phyloP scores from a whole-genome alignment of 2,888 invertebrate species.

The Zootermopsis nevadensis region DNA sequence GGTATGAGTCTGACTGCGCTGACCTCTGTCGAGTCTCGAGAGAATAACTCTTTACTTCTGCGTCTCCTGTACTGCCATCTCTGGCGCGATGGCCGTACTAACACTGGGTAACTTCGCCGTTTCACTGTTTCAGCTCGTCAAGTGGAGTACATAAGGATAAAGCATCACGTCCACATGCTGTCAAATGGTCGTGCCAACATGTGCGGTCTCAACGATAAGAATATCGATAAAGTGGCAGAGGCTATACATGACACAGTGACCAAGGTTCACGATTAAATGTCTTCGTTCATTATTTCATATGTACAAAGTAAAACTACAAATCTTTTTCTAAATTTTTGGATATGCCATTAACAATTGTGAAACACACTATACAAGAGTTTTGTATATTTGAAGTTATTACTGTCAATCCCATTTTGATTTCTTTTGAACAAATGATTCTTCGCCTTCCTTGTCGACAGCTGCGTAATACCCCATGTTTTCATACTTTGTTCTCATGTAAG shows the following conservation, averaged over 20 bases:
- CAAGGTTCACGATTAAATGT: background rate
- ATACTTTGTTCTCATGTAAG: conserved; percentile 86
- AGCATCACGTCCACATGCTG: conserved; percentile 92
- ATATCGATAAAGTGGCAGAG: conserved; percentile 91
- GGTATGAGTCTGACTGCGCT: too few relatives aligned
- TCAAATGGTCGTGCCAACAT: conserved; percentile 95
- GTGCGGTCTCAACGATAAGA: conserved; percentile 90
- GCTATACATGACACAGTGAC: conserved; percentile 72
- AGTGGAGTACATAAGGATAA: conserved; percentile 79
- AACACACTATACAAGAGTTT: too few relatives aligned
- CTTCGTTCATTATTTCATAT: too few relatives aligned
- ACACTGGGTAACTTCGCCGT: background rate
- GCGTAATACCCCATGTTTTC: conserved; percentile 84
- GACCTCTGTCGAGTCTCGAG: too few relatives aligned
- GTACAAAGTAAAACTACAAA: too few relatives aligned
- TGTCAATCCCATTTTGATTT: conserved; percentile 79
- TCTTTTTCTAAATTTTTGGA: too few relatives aligned
- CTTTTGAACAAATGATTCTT: conserved; percentile 78
- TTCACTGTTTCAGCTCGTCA: conserved; percentile 71
- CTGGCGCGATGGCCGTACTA: too few relatives aligned
- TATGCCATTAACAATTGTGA: too few relatives aligned
- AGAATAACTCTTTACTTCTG: too few relatives aligned
- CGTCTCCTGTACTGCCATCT: too few relatives aligned
- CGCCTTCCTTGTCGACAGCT: conserved; percentile 82
- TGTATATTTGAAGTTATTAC: too few relatives aligned